Percentiles rank a stretch among this genome's conserved stretches.
phyloP scores from a whole-genome alignment of 2,888 invertebrate genomes.

The Suillia variegata region DNA sequence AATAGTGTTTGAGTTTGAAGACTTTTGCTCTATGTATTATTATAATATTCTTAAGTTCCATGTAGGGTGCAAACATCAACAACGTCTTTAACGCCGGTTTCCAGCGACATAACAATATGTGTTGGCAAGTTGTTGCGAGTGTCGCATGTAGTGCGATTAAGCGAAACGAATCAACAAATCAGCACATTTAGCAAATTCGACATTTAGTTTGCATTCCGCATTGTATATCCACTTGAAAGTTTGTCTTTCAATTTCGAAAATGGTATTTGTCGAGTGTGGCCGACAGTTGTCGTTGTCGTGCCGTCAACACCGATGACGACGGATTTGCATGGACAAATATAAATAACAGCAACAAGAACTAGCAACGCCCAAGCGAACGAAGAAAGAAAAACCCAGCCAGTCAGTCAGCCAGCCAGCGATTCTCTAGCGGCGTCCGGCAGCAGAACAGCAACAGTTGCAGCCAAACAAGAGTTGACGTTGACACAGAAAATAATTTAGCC shows the following conservation, averaged over 20 bases:
- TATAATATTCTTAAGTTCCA: no score
- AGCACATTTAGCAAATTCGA: conserved; percentile 56
- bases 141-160: conserved; percentile 51
- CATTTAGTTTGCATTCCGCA: conserved; percentile 40
- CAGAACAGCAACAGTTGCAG: conserved; percentile 11
- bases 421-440: conserved; percentile 5
- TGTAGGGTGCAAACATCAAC: no score
- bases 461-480: conserved; percentile 11
- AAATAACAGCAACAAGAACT: background rate
- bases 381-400: background rate
- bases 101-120: conserved; percentile 16
- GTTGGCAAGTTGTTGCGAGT: conserved; percentile 7
- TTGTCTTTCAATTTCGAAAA: conserved; percentile 59
- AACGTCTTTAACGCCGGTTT: no score
- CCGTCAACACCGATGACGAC: background rate
- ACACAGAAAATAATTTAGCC: conserved; percentile 32
- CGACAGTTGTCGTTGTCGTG: conserved; percentile 8
- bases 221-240: conserved; percentile 53
- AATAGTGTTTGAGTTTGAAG: no score
- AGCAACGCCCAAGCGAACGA: background rate
- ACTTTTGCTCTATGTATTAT: no score
- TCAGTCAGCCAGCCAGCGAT: background rate
- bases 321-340: background rate
- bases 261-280: conserved; percentile 53
- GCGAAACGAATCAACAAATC: conserved; percentile 59